Conservation (phyloP, 2,113 vertebrate genomes). For the Sinosuthora webbiana region DNA sequence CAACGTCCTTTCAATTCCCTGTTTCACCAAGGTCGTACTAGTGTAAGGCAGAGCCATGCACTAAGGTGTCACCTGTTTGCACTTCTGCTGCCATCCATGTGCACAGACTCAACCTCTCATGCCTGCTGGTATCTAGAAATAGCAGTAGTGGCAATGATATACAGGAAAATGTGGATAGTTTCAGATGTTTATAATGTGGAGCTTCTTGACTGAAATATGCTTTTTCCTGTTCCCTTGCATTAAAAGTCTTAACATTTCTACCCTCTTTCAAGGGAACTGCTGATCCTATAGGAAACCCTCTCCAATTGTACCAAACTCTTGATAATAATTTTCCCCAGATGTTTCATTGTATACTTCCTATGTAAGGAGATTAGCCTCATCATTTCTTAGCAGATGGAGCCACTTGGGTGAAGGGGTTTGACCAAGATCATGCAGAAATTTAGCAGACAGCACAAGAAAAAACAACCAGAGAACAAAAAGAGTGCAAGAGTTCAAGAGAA, state of each 20-base stretch:
- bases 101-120: background rate
- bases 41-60: background rate
- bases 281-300: background rate
- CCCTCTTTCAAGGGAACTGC: background rate
- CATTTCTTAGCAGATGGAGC: background rate
- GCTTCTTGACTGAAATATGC: background rate
- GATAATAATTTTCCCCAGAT: background rate
- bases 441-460: background rate
- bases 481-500: background rate
- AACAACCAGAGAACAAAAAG: background rate
- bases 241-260: background rate
- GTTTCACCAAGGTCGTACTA: background rate
- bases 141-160: background rate
- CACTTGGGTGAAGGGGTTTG: background rate
- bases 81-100: rapidly evolving
- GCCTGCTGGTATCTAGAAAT: background rate
- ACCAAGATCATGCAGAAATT: background rate
- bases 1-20: background rate
- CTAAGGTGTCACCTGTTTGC: background rate
- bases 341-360: background rate
- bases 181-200: background rate
- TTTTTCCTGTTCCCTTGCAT: background rate
- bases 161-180: background rate
- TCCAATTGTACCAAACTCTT: background rate
- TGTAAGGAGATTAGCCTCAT: background rate